phyloP scores from a whole-genome alignment of 1,140 invertebrate species.

The Bombus fervidus region DNA sequence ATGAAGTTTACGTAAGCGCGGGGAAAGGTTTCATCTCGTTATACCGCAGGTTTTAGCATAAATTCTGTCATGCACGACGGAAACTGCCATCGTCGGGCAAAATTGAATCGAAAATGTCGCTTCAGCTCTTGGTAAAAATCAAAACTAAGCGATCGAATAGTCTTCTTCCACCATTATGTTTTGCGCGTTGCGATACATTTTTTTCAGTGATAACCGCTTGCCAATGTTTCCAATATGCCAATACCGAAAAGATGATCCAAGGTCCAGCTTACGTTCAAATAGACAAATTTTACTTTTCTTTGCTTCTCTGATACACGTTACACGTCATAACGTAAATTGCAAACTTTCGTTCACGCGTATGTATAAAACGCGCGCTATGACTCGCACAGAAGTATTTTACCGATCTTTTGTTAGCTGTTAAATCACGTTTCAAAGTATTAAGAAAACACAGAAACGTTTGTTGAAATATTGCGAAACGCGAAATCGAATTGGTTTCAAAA shows the following conservation, averaged over 20 bases:
- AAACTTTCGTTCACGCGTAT: not conserved
- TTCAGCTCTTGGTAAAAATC: not conserved
- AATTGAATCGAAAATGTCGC: constrained; percentile 32
- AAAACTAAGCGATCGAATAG: too few species aligned
- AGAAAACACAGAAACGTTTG: not conserved
- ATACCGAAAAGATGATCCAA: not conserved
- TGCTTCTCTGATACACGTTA: not conserved
- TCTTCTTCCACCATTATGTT: not conserved
- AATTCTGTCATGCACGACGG: constrained; percentile 25
- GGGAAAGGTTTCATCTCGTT: constrained; percentile 43
- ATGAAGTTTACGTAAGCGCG: constrained; percentile 49
- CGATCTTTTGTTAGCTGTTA: not conserved
- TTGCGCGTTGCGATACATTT: not conserved
- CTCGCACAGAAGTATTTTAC: not conserved
- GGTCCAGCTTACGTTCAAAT: not conserved
- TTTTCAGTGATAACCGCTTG: not conserved
- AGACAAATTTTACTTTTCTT: not conserved
- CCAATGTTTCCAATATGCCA: not conserved
- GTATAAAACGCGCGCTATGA: not conserved
- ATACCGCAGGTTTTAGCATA: constrained; percentile 32
- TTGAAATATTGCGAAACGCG: not conserved
- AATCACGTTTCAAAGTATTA: not conserved
- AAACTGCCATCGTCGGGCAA: not conserved
- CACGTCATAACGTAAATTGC: not conserved
- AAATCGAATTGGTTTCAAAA: not conserved